Conservation (phyloP, 2,797 vertebrate genomes). For the Pseudopleuronectes americanus region DNA sequence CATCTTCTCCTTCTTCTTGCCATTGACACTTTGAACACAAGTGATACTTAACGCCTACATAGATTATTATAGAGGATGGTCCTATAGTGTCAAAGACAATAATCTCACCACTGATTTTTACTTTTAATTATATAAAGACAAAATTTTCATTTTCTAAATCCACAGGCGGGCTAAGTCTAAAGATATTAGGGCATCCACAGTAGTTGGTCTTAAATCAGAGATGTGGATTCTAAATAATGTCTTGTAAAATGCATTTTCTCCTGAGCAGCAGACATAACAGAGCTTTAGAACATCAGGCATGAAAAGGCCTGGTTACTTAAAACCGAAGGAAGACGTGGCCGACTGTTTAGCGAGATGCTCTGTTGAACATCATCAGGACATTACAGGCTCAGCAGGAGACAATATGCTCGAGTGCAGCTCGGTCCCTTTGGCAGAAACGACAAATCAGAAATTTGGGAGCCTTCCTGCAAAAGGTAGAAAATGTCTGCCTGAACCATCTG, state of each 20-base stretch:
- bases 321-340: slow-evolving; percentile 15
- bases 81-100: no score
- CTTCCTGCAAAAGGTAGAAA: slow-evolving; percentile 39
- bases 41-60: no score
- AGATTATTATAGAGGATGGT: no score
- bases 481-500: slow-evolving; percentile 46
- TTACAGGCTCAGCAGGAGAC: slow-evolving; percentile 46
- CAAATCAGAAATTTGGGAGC: slow-evolving; percentile 41
- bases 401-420: slow-evolving; percentile 48
- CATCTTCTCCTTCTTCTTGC: neutral
- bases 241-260: neutral
- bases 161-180: no score
- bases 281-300: neutral
- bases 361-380: slow-evolving; percentile 37
- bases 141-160: no score
- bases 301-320: neutral
- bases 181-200: no score
- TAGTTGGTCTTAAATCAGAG: neutral
- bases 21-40: no score
- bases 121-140: no score
- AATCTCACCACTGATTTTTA: no score
- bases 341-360: slow-evolving; percentile 6
- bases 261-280: neutral
- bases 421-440: slow-evolving; percentile 38
- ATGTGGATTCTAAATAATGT: neutral